Conservation (phyloP, 2,797 vertebrate genomes). For the Epinephelus malabaricus region DNA sequence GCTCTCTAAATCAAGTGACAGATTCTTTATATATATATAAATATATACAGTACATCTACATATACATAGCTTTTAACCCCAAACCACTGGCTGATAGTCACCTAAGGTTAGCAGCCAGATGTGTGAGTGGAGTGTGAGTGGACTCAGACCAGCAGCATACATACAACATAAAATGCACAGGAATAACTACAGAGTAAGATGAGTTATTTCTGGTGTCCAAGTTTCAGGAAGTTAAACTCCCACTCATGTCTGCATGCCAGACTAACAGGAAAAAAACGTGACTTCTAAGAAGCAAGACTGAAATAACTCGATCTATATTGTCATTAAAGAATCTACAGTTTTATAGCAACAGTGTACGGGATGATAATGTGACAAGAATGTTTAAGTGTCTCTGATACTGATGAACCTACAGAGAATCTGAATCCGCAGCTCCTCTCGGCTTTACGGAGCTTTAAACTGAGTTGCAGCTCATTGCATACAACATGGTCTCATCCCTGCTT, state of each 20-base stretch:
- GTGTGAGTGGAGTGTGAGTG: slow-evolving; percentile 51
- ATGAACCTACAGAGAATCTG: too few species aligned
- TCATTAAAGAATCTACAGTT: neutral
- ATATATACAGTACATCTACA: slow-evolving; percentile 22
- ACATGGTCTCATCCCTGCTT: neutral
- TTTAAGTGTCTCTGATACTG: too few species aligned
- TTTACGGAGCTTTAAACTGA: neutral
- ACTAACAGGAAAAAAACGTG: too few species aligned
- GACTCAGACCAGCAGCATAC: slow-evolving; percentile 46
- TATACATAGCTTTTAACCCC: slow-evolving; percentile 58
- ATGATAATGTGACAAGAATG: too few species aligned
- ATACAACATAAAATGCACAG: neutral
- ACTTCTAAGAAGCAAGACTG: too few species aligned
- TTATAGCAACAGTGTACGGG: too few species aligned
- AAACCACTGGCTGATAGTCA: slow-evolving; percentile 67
- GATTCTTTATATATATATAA: slow-evolving; percentile 32
- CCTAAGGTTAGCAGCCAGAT: slow-evolving; percentile 74
- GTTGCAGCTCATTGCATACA: neutral
- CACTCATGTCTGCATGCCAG: neutral
- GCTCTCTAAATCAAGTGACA: slow-evolving; percentile 27
- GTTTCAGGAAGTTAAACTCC: neutral
- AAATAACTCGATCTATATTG: neutral
- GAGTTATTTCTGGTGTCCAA: neutral
- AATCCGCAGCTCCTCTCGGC: too few species aligned
- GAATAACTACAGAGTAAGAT: neutral